Evolutionary conservation across 2,113 vertebrate species (phyloP), one percentile per base, ranked within the genome.

Genomic region (Anas platyrhynchos): DNA sequence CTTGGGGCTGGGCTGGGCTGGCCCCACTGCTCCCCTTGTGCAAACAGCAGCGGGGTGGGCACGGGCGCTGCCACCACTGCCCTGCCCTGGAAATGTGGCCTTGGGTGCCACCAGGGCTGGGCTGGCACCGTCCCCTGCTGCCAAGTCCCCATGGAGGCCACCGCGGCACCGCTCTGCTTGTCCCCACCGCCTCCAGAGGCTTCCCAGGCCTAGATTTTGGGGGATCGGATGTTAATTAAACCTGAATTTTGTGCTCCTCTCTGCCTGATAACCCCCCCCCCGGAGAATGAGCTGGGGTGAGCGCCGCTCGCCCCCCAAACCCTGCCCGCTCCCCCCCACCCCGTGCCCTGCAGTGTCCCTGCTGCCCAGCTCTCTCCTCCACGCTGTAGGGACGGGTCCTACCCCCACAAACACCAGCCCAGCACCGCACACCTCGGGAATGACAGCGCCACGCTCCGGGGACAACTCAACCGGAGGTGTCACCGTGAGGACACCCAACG

Each of bases 321-420:
- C 46, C 46, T 48, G 46, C 46, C 46, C 5, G 46, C 46, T 48
- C 10, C 20, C 46, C 16, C 15, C 25, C 11, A 14, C 15, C 25
- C 5, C 4, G 25, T 36, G 21, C 48, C 17, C 46, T 32, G 65
- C 71, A 3, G 0, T 1, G 13, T 43, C 41, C 31, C 9, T 11
- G 50, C 79, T 65, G 62, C 87, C 22, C 67, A 8, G 16, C 18
- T 82, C 43, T 75, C 56, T 86, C 74, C 61, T 55, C 54, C 31
- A 16, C 1, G 0, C 31, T 50, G 2, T 2, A 22, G 58, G 6
- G 8, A 3, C 4, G 7, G 36, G 1, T 7, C 1, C 0, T 7
- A 27, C 4, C 8, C 0, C 0, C 5, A 0, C 1, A 27, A 0
- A 0, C 12, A 5, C 0, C 41, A 4, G 1, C 11, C 0, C 2